phyloP scores from a whole-genome alignment of 2,797 vertebrate genomes.

The Linurgus olivaceus region DNA sequence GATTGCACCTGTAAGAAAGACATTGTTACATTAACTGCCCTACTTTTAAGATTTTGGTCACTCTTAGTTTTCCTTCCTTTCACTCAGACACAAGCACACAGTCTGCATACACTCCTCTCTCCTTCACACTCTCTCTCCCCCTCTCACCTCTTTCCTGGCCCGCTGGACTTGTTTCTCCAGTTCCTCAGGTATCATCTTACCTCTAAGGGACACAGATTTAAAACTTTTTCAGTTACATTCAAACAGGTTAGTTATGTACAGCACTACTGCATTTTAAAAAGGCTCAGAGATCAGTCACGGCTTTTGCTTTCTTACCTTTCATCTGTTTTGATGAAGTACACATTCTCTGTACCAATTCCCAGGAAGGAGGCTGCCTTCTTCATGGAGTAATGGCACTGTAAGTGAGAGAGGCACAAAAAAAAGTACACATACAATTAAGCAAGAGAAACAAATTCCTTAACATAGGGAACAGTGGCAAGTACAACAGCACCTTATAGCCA shows the following conservation, averaged over 20 bases:
- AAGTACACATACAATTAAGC: not conserved
- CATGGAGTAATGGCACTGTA: constrained; percentile 85
- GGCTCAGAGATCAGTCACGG: not conserved
- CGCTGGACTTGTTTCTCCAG: constrained; percentile 81
- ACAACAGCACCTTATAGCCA: not conserved
- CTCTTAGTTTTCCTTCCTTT: not conserved
- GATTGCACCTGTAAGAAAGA: not conserved
- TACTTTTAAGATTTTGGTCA: not conserved
- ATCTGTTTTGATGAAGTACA: constrained; percentile 82
- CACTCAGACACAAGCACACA: not conserved
- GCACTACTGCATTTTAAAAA: constrained; percentile 37
- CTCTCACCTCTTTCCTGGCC: constrained; percentile 82
- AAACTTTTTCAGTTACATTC: constrained; percentile 68
- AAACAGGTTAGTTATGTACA: constrained; percentile 28
- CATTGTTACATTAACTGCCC: not conserved
- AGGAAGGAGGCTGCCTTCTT: constrained; percentile 85
- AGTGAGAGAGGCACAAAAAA: not conserved
- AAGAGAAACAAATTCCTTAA: not conserved
- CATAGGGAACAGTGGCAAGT: not conserved
- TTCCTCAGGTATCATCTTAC: constrained; percentile 87
- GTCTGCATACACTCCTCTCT: not conserved
- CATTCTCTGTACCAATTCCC: constrained; percentile 84
- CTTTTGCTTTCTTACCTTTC: constrained; percentile 74
- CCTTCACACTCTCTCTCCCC: not conserved
- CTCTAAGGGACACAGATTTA: constrained; percentile 80